phyloP scores from a whole-genome alignment of 2,797 vertebrate species.

The Gephyroberyx darwinii region DNA sequence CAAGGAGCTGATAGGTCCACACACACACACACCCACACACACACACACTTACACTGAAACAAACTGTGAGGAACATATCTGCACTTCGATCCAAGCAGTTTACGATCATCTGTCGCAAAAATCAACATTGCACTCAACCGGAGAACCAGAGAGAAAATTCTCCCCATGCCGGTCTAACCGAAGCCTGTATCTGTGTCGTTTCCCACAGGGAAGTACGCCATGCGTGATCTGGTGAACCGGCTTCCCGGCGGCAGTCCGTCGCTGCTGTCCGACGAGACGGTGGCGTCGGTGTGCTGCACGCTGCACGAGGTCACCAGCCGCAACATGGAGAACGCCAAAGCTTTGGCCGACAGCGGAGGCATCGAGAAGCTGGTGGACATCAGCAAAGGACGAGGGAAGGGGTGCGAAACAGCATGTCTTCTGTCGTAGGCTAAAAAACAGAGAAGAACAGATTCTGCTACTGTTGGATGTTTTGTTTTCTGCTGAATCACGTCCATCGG shows the following conservation, averaged over 20 bases:
- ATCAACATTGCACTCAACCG: too few relatives aligned
- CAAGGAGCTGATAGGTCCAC: constrained; percentile 96
- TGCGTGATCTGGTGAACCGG: constrained; percentile 95
- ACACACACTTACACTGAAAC: constrained; percentile 10
- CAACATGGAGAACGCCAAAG: constrained; percentile 98
- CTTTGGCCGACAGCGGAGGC: constrained; percentile 92
- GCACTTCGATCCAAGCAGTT: too few relatives aligned
- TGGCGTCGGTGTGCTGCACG: constrained; percentile 95
- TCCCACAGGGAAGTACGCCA: constrained; percentile 93
- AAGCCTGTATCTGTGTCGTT: background rate
- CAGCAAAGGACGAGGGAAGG: constrained; percentile 95
- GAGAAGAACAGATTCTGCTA: too few relatives aligned
- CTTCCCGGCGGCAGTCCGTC: constrained; percentile 87
- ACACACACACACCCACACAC: constrained; percentile 8
- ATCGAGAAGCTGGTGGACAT: constrained; percentile 98
- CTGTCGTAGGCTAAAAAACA: background rate
- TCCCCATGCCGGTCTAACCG: background rate
- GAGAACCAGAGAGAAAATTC: too few relatives aligned
- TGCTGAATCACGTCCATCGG: too few relatives aligned
- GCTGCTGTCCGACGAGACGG: constrained; percentile 91
- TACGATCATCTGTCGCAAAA: too few relatives aligned
- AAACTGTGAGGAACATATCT: background rate
- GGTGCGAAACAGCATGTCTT: constrained; percentile 73
- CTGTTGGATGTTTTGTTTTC: too few relatives aligned
- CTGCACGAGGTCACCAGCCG: constrained; percentile 97